Base-by-base conservation (phyloP, 2,113 vertebrate genomes). In the Ciconia maguari region DNA sequence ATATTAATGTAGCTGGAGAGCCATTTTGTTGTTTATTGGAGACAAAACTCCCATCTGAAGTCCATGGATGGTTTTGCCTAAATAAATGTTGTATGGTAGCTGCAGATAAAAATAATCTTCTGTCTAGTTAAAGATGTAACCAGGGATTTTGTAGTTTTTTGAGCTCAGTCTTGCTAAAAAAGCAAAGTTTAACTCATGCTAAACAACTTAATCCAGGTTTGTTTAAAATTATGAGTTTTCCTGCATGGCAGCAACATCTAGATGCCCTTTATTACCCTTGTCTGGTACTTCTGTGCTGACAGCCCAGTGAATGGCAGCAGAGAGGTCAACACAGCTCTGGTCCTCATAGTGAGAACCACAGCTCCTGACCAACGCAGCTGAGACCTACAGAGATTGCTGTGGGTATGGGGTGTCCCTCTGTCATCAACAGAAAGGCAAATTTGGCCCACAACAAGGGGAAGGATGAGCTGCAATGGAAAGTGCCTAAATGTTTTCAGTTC, bases 101-200 rank as follows among this genome's bases (percentile, higher is more conserved):
- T 75, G 36, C 52, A 91, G 94, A 91, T 94, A 96, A 95, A 93
- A 96, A n/a, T 82, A 96, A 93, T 89, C 10, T 41, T 51, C 64
- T 89, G 83, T 71, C 79, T 92, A 88, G 86, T 92, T 82, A 85
- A 96, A 90, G 52, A 89, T 62, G 32, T 34, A 69, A 85, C 66
- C 51, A 85, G 52, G 61, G 58, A 20, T 78, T 96, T 89, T 94
- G n/a, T 64, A 51, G 17, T 11, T 60, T 44, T 92, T 61, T 90
- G 62, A 70, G 41, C 41, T 82, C 1, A 0, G 18, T 70, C 7
- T 77, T 74, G 27, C 46, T 84, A 38, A 51, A 84, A 82, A 55
- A 49, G 6, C 22, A 10, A 90, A 65, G 21, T 76, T 82, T 66
- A 81, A 60, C 22, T 89, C 46, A 32, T 13, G 19, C 25, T 80